Base-by-base conservation (phyloP, 92 coral and sea anemone genomes). In the Plumapathes pennacea region DNA sequence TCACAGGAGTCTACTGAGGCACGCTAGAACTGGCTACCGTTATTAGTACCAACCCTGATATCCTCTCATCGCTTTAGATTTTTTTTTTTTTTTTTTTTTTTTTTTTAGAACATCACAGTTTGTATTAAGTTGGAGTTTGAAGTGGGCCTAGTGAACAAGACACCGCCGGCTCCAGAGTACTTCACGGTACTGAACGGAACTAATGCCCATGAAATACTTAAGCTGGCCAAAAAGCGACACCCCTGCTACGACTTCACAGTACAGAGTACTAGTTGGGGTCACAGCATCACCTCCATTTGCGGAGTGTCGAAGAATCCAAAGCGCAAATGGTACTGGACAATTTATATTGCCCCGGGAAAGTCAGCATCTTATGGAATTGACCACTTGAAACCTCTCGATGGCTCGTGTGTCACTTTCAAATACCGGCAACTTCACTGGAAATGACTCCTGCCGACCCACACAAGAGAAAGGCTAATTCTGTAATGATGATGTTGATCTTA, bases 261-360 rank as follows among this genome's bases (percentile, higher is more conserved):
- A 20, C n/a, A 20, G 5, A 59, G 21, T 38, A 48, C 68, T 27
- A 43, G 75, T 11, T 78, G 49, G 55, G 96, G 96, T 1, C 62
- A 55, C 19, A 47, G 54, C 20, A 40, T 89, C 26, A 31, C 47
- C 37, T 68, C 80, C 39, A 66, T 89, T 31, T 84, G 88, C 50
- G 80, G 80, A 1, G 59, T 80, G 45, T 4, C 27, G 1, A 51
- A 50, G 10, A 36, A 38, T 3, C 64, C 45, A 0, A 55, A 44
- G 14, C 64, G 64, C 4, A 72, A 74, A 29, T 29, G 47, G 3
- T 89, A 84, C 53, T 89, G 97, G 97, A 28, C 80, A 78, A 48
- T 89, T 14, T 54, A 61, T 26, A 45, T 67, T 39, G 68, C 55
- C 46, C 70, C 74, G 0, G 67, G 38, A 15, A 57, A 59, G 10